phyloP scores from a whole-genome alignment of 2,797 vertebrate species.

The Poeciliopsis paucimaculata region DNA sequence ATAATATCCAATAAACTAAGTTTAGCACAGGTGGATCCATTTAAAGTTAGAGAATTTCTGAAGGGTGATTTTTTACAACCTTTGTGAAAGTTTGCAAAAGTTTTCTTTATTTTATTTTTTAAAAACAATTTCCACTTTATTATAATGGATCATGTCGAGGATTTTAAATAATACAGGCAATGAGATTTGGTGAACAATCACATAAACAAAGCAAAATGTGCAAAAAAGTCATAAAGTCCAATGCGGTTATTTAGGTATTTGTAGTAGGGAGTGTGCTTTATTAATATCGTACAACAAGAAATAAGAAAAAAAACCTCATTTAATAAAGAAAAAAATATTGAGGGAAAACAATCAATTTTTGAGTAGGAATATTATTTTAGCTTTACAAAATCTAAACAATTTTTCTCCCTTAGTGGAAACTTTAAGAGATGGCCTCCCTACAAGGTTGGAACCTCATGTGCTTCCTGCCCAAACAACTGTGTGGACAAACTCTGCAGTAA shows the following conservation, averaged over 20 bases:
- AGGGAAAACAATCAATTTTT: not conserved
- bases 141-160: not conserved
- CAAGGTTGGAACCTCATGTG: constrained; percentile 58
- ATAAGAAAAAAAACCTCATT: too few relatives aligned
- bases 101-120: not conserved
- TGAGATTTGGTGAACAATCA: too few relatives aligned
- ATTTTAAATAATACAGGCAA: not conserved
- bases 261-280: too few relatives aligned
- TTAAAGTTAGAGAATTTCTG: not conserved
- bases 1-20: not conserved
- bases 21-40: not conserved
- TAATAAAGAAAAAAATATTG: not conserved
- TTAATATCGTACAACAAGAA: too few relatives aligned
- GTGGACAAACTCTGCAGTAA: constrained; percentile 79
- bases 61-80: not conserved
- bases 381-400: not conserved
- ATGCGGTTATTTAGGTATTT: too few relatives aligned
- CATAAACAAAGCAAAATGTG: too few relatives aligned
- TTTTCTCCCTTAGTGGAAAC: constrained; percentile 73
- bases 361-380: not conserved
- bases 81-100: not conserved
- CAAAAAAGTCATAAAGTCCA: too few relatives aligned
- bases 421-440: constrained; percentile 66
- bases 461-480: constrained; percentile 68
- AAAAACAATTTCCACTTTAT: not conserved